phyloP scores from a whole-genome alignment of 2,797 vertebrate species.

The Sphaeramia orbicularis region DNA sequence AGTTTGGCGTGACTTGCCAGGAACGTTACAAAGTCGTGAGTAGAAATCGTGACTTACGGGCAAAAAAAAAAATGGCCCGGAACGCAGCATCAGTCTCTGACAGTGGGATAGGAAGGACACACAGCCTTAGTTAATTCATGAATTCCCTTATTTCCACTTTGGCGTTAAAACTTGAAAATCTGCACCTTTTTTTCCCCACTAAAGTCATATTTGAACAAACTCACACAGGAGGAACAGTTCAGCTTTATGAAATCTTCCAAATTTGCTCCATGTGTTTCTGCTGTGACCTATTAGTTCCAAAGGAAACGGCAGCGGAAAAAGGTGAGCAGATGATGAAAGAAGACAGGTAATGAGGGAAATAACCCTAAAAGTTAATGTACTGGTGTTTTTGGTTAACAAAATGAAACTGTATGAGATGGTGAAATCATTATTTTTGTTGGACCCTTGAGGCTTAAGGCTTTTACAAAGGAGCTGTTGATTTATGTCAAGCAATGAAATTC shows the following conservation, averaged over 20 bases:
- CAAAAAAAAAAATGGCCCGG: no score
- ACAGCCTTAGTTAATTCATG: no score
- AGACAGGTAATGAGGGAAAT: conserved; percentile 55
- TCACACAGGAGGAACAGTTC: conserved; percentile 36
- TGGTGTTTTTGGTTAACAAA: conserved; percentile 65
- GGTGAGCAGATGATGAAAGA: conserved; percentile 38
- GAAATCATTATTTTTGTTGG: conserved; percentile 71
- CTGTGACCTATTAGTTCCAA: conserved; percentile 35
- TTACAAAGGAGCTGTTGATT: conserved; percentile 61
- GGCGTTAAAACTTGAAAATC: no score
- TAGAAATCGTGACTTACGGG: no score
- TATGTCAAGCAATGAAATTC: conserved; percentile 46
- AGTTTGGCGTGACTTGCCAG: no score
- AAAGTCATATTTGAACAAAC: conserved; percentile 41
- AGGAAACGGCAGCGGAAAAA: conserved; percentile 25
- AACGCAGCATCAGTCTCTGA: no score
- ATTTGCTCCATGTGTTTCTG: conserved; percentile 9
- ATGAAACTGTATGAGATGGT: conserved; percentile 67
- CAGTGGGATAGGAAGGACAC: no score
- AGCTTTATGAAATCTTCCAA: conserved; percentile 35
- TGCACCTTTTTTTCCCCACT: no score
- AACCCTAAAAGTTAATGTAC: conserved; percentile 67
- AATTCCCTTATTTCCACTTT: no score
- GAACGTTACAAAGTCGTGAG: no score
- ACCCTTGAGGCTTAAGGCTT: conserved; percentile 51